Conservation (phyloP, 1,140 invertebrate genomes). For the Apocrypta bakeri region DNA sequence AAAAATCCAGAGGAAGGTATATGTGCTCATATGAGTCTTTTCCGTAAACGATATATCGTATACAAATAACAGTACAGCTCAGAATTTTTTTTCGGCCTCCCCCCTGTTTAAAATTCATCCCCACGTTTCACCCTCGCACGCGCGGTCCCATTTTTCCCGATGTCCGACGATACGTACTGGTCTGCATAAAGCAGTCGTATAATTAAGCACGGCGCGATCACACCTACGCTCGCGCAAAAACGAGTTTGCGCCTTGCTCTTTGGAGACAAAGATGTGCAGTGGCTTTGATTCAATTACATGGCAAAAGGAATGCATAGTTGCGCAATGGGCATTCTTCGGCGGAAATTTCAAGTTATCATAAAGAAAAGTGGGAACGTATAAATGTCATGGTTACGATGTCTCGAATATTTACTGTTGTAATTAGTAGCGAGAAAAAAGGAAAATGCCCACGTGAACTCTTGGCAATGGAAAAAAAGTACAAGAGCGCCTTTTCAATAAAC, state of each 20-base stretch:
- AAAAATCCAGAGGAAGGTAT: background rate
- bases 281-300: no score
- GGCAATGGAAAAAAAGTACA: no score
- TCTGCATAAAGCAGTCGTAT: slow-evolving; percentile 2
- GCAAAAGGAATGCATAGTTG: no score
- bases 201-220: background rate
- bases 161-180: background rate
- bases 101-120: background rate
- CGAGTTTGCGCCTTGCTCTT: background rate
- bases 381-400: no score
- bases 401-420: no score
- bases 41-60: background rate
- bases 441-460: no score
- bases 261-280: no score
- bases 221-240: background rate
- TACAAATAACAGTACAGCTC: background rate
- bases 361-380: no score
- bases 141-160: background rate
- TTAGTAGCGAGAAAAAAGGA: no score
- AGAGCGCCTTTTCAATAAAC: background rate
- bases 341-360: no score
- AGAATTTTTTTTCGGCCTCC: background rate
- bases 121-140: background rate
- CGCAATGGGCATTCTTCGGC: no score
- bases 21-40: no score